These are phyloP conservation scores for Periphyllus acericola DNA, from an alignment of 2,888 invertebrate species.

Conservation along the genomic window DNA sequence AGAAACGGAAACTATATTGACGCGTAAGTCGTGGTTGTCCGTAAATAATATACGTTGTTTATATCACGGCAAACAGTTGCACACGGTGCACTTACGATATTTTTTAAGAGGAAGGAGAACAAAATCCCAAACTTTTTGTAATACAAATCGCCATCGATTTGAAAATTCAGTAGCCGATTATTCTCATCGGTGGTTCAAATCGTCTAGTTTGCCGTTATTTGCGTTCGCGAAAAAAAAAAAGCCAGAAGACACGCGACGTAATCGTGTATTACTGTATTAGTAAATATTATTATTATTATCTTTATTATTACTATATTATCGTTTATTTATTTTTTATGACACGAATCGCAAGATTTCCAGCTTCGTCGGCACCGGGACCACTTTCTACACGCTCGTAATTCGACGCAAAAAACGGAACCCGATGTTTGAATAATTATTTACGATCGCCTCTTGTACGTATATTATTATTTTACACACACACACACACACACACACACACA, in stretches of 20 bases:
- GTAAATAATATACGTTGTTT: background rate
- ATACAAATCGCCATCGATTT: background rate
- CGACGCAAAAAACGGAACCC: background rate
- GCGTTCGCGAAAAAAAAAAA: background rate
- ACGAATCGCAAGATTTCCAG: background rate
- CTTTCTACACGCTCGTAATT: conserved; percentile 25
- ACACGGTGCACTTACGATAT: background rate
- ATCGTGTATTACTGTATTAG: background rate
- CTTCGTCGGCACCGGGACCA: background rate
- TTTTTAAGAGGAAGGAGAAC: too few relatives aligned
- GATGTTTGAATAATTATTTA: conserved; percentile 26
- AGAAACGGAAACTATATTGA: background rate
- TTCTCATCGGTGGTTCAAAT: background rate
- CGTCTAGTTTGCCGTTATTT: too few relatives aligned
- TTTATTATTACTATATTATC: background rate
- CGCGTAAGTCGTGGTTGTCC: background rate
- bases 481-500: too few relatives aligned
- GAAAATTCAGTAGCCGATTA: background rate
- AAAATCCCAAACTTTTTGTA: too few relatives aligned
- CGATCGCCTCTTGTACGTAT: background rate
- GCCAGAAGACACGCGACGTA: background rate
- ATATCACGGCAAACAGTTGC: background rate
- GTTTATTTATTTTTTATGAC: background rate
- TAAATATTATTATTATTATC: background rate
- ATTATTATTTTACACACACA: background rate